Base-by-base conservation (phyloP, 92 coral and sea anemone species). In the Heteractis magnifica region DNA sequence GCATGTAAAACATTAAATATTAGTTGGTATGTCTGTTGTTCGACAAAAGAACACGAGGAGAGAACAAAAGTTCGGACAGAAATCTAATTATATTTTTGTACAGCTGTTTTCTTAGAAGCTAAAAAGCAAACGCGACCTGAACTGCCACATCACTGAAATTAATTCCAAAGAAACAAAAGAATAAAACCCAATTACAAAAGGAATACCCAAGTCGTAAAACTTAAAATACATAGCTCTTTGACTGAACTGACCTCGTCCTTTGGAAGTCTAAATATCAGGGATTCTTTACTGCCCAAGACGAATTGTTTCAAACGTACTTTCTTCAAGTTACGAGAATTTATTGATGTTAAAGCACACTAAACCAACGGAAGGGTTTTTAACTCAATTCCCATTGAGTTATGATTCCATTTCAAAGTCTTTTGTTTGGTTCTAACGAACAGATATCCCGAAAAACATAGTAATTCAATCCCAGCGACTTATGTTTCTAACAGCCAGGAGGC, bases 121-220 rank as follows among this genome's bases (percentile, higher is more conserved):
- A 68, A 12, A 41, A 68, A 0, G 41, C 13, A 23, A 68, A 68
- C 48, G 10, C 15, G 73, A 10, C 21, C 49, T 20, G 72, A 65
- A 19, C 72, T 26, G 49, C 23, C 23, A 68, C 14, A 68, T 68
- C 49, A 68, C 10, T 68, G 50, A 10, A 26, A 9, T 68, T 20
- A 68, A 68, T 68, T 26, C 71, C 41, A 21, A 68, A 68, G 73
- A 23, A 68, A 68, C 73, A 68, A 68, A 68, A 14, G 49, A 23
- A 7, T 68, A 12, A 26, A 21, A 26, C 26, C 23, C 44, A 68
- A 68, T 68, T 68, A 26, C 73, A 6, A 23, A 18, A 62, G 7
- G 34, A 62, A 68, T 12, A 9, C 1, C 13, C 10, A 23, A 53
- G 58, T 53, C 44, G 21, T 20, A 10, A 23, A 68, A 14, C 14